Conservation (phyloP, 2,113 vertebrate genomes). For the Amblyornis subalaris region DNA sequence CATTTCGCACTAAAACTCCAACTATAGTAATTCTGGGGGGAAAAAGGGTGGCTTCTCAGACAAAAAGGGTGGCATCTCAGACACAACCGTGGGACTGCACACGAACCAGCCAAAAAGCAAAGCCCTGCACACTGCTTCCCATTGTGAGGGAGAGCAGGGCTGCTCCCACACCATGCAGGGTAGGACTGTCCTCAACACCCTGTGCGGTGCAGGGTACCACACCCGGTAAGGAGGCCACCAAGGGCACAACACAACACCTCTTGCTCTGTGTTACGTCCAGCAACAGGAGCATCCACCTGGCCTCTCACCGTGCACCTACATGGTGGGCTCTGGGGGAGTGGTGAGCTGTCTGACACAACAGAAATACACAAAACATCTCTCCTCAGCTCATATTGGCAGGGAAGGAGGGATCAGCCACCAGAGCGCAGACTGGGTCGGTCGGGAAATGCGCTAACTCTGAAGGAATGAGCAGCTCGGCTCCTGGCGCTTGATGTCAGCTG, state of each 20-base stretch:
- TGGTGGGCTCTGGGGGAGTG: background rate
- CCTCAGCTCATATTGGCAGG: accelerated
- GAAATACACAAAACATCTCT: background rate
- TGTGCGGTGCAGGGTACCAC: accelerated
- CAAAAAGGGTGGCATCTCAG: background rate
- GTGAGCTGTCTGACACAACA: background rate
- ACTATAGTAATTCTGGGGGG: accelerated
- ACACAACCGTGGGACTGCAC: background rate
- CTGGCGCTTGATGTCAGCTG: background rate
- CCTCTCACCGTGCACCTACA: background rate
- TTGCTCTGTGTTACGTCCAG: background rate
- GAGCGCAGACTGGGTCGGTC: accelerated
- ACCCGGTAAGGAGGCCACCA: accelerated
- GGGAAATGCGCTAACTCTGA: background rate
- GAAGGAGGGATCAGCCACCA: background rate
- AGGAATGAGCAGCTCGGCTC: background rate
- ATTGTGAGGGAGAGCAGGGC: accelerated
- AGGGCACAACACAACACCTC: accelerated
- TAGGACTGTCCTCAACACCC: background rate
- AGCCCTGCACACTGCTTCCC: background rate
- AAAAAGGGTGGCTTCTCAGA: background rate
- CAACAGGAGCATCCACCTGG: background rate
- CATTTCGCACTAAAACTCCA: background rate
- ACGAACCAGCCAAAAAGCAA: background rate
- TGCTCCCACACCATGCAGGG: accelerated